Conservation (phyloP, 1,140 invertebrate genomes). For the Scaptodrosophila lebanonensis region DNA sequence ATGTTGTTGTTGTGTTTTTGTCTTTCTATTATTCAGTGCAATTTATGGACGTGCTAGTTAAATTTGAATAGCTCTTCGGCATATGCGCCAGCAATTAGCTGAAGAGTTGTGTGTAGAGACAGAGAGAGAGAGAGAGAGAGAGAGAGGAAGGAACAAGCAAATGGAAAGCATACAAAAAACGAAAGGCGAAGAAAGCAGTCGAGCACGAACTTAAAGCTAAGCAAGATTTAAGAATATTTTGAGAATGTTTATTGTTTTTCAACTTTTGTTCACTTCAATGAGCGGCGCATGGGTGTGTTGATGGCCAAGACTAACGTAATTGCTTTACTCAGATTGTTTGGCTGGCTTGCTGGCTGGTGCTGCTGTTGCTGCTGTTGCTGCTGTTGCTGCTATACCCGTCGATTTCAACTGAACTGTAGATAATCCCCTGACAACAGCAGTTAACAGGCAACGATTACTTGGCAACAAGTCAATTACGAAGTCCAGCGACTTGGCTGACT, state of each 20-base stretch:
- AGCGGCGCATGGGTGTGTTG: slow-evolving; percentile 25
- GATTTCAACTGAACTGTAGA: slow-evolving; percentile 70
- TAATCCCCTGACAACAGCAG: slow-evolving; percentile 74
- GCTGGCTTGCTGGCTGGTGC: neutral
- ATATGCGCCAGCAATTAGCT: slow-evolving; percentile 59
- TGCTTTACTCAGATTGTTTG: no score
- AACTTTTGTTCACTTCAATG: slow-evolving; percentile 61
- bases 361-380: neutral
- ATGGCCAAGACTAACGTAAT: no score
- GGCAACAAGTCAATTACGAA: slow-evolving; percentile 72
- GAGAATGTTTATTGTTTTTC: slow-evolving; percentile 71
- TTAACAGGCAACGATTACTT: slow-evolving; percentile 74
- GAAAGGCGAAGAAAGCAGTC: slow-evolving; percentile 36
- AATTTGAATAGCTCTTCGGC: slow-evolving; percentile 36
- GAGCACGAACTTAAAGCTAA: slow-evolving; percentile 17
- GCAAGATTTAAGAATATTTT: slow-evolving; percentile 20
- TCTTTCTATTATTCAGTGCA: no score
- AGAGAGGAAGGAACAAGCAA: neutral
- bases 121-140: neutral
- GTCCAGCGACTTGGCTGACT: slow-evolving; percentile 4
- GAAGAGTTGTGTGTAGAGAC: slow-evolving; percentile 13
- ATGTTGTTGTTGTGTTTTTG: no score
- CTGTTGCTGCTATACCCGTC: slow-evolving; percentile 14
- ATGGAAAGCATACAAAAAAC: neutral
- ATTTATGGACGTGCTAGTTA: slow-evolving; percentile 26